These are phyloP conservation scores for Apus apus DNA, from an alignment of 2,113 vertebrate genomes.

Conservation along the genomic window DNA sequence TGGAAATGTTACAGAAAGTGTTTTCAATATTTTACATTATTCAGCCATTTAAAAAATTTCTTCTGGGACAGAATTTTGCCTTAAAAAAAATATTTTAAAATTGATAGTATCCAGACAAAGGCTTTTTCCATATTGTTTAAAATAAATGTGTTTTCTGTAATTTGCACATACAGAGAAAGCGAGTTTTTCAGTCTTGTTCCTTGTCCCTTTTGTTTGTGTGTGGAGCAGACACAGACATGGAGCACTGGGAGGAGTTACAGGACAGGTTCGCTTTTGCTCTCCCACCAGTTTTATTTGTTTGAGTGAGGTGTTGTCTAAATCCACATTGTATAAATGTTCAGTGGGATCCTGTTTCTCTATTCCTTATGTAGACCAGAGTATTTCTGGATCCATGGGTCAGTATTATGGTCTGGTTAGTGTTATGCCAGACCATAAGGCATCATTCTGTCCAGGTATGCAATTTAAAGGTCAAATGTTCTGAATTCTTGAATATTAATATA, in stretches of 20 bases:
- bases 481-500: not conserved
- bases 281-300: not conserved
- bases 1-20: not conserved
- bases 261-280: not conserved
- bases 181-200: not conserved
- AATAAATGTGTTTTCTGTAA: not conserved
- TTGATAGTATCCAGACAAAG: not conserved
- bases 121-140: not conserved
- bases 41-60: not conserved
- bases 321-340: not conserved
- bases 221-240: not conserved
- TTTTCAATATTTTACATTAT: not conserved
- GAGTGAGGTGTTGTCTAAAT: not conserved
- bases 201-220: not conserved
- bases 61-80: not conserved
- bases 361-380: not conserved
- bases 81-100: not conserved
- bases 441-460: not conserved
- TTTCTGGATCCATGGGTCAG: not conserved
- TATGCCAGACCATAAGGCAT: not conserved
- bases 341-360: rapidly evolving
- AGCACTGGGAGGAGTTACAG: not conserved
- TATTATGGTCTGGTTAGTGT: not conserved
- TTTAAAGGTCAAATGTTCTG: not conserved
- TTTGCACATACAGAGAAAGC: not conserved